These are phyloP conservation scores for Sorex fumeus DNA, from an alignment of 2,113 vertebrate species.

Conservation along the genomic window DNA sequence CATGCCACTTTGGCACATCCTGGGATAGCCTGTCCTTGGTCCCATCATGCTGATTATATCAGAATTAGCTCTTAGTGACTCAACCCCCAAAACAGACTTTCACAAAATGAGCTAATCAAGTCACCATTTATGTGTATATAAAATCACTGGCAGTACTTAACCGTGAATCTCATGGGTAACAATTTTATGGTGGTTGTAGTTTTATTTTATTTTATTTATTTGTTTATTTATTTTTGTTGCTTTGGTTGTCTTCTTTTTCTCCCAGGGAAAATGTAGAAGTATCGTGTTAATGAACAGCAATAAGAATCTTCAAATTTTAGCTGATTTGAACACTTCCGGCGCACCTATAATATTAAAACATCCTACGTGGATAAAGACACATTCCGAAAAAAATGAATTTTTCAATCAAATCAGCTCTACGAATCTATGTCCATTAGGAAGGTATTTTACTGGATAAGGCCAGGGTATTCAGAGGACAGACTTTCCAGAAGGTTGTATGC, in stretches of 20 bases:
- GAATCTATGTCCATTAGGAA: neutral
- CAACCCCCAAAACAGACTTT: neutral
- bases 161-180: neutral
- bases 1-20: neutral
- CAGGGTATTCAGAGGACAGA: neutral
- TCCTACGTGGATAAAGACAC: neutral
- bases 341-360: neutral
- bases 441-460: neutral
- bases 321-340: neutral
- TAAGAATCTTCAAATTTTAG: neutral
- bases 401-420: neutral
- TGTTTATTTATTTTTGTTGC: neutral
- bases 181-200: neutral
- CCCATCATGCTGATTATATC: neutral
- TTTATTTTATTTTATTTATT: neutral
- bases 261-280: neutral
- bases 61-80: neutral
- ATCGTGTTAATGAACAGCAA: slow-evolving; percentile 4
- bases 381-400: neutral
- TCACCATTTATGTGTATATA: neutral
- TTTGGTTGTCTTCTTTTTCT: neutral
- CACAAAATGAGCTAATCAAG: neutral
- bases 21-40: neutral
- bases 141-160: neutral
- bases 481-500: neutral